These are phyloP conservation scores for Trichopoda pennipes DNA, from an alignment of 2,888 invertebrate genomes.

Conservation along the genomic window DNA sequence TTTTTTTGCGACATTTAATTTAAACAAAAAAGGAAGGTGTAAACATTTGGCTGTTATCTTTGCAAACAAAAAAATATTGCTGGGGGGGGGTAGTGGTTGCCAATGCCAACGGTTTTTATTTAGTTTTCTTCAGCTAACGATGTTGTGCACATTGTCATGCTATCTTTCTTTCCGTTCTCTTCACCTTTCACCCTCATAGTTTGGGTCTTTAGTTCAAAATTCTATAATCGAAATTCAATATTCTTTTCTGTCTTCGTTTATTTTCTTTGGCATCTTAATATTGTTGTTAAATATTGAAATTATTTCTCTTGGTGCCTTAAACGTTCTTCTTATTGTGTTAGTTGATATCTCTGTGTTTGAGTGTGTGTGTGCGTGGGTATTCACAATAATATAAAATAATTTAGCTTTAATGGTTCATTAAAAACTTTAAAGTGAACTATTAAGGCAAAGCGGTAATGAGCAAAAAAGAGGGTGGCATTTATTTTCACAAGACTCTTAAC, in stretches of 20 bases:
- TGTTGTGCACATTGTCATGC: background rate
- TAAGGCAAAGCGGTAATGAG: slow-evolving; percentile 48
- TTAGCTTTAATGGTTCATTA: slow-evolving; percentile 46
- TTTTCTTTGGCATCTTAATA: background rate
- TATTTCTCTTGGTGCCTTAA: background rate
- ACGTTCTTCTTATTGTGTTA: too few species aligned
- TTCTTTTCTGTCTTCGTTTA: background rate
- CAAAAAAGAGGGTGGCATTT: too few species aligned
- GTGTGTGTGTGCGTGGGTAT: background rate
- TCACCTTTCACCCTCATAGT: background rate
- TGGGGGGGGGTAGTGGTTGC: too few species aligned
- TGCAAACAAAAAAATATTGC: too few species aligned
- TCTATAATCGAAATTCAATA: slow-evolving; percentile 59
- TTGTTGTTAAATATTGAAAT: background rate
- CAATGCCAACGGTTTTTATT: background rate
- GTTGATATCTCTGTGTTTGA: background rate
- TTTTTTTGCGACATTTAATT: slow-evolving; percentile 15
- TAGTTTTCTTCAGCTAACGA: background rate
- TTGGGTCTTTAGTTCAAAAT: background rate
- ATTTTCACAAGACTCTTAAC: too few species aligned
- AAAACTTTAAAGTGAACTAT: slow-evolving; percentile 13
- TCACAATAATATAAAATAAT: slow-evolving; percentile 20
- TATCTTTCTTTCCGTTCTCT: background rate
- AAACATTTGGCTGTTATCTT: slow-evolving; percentile 29
- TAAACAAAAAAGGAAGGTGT: slow-evolving; percentile 18